Percentiles rank a stretch among this genome's conserved stretches.
Conservation (phyloP, 2,888 invertebrate genomes). For the Dioctria rufipes region DNA sequence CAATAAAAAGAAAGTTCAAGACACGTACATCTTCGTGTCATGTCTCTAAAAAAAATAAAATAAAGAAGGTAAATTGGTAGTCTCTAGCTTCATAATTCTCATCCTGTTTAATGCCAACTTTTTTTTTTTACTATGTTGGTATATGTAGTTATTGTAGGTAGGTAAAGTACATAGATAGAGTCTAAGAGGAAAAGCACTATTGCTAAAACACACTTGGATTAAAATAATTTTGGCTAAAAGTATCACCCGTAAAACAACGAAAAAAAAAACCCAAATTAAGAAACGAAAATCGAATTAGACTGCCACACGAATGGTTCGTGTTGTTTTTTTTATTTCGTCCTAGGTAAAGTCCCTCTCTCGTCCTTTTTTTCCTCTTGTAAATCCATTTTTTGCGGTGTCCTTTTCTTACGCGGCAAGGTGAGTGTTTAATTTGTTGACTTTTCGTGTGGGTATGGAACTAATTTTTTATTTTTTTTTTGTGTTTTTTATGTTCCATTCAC, state of each 20-base stretch:
- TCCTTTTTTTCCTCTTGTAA: conserved; percentile 18
- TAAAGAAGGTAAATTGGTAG: conserved; percentile 18
- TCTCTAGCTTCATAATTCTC: conserved; percentile 1
- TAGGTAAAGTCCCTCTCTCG: neutral
- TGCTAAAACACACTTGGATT: conserved; percentile 34
- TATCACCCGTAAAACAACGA: conserved; percentile 9
- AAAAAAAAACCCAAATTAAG: neutral
- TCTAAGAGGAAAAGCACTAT: neutral
- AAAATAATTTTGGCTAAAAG: conserved; percentile 45
- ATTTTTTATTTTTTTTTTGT: neutral
- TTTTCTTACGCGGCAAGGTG: conserved; percentile 37
- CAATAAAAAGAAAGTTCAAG: neutral
- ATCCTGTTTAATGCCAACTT: conserved; percentile 22
- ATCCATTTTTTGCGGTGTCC: conserved; percentile 2
- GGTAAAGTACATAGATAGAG: neutral
- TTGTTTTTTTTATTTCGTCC: conserved; percentile 26
- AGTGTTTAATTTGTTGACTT: conserved; percentile 51
- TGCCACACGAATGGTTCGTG: conserved; percentile 28
- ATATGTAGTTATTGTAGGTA: neutral
- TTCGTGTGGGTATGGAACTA: conserved; percentile 29
- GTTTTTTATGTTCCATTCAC: conserved; percentile 16
- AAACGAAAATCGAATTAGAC: conserved; percentile 48
- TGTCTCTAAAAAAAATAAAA: neutral
- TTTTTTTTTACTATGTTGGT: neutral
- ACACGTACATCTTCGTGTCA: conserved; percentile 46